These are phyloP conservation scores for Eulemur rubriventer DNA, from an alignment of 2,797 vertebrate genomes.

Conservation along the genomic window DNA sequence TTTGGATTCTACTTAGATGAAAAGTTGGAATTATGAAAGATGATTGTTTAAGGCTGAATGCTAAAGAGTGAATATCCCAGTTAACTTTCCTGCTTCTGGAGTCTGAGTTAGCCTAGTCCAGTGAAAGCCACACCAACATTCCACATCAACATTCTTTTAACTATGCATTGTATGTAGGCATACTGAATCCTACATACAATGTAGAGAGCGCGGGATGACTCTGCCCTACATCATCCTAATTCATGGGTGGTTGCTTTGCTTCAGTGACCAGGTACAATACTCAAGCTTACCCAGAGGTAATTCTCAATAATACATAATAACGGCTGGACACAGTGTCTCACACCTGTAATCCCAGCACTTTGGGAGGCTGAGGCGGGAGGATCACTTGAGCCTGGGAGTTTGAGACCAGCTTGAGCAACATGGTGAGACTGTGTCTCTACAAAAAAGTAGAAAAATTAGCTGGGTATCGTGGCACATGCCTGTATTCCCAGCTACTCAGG, in stretches of 20 bases:
- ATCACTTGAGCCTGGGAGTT: neutral
- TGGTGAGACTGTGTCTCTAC: neutral
- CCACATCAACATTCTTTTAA: neutral
- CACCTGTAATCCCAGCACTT: neutral
- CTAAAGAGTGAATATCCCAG: constrained; percentile 1
- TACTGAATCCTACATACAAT: neutral
- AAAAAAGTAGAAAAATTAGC: neutral
- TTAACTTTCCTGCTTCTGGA: constrained; percentile 2
- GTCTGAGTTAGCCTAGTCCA: neutral
- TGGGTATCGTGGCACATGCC: neutral
- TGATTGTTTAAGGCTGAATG: constrained; percentile 20
- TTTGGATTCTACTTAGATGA: constrained; percentile 35
- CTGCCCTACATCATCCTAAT: neutral
- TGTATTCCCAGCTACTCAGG: neutral
- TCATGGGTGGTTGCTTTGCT: neutral
- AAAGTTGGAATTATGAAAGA: constrained; percentile 31
- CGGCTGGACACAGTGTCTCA: neutral
- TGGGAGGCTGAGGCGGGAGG: neutral
- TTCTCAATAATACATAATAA: neutral
- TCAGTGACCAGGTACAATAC: constrained; percentile 10
- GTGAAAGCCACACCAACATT: neutral
- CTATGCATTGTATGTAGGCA: neutral
- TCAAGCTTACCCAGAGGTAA: neutral
- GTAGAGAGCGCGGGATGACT: neutral
- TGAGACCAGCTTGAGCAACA: neutral